A percentile compares a stretch with the other conserved stretches of the same genome.
Conservation (phyloP, 2,888 invertebrate genomes). For the Dynastes maya region DNA sequence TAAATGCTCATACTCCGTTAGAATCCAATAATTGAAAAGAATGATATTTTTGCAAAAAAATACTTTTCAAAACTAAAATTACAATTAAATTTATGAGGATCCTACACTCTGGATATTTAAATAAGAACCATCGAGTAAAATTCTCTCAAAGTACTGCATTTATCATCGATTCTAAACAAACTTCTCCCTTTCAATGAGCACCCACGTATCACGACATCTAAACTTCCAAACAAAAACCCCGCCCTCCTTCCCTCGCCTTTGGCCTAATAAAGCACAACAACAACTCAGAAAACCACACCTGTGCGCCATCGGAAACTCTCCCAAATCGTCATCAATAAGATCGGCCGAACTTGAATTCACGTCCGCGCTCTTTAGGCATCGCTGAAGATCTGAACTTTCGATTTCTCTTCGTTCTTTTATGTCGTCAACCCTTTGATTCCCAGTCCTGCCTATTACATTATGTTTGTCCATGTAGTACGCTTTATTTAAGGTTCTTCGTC, state of each 20-base stretch:
- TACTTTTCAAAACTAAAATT: no score
- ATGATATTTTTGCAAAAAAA: no score
- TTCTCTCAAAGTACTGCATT: no score
- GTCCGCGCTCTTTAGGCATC: neutral
- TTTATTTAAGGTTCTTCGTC: slow-evolving; percentile 2
- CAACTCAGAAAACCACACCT: neutral
- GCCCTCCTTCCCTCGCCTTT: neutral
- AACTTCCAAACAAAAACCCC: neutral
- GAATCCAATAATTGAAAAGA: no score
- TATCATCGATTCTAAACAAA: no score
- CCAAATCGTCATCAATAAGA: slow-evolving; percentile 2
- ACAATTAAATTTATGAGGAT: no score
- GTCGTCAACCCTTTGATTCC: slow-evolving; percentile 8
- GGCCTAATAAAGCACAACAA: neutral
- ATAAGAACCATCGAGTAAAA: no score
- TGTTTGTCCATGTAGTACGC: neutral
- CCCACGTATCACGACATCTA: no score
- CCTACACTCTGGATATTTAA: no score
- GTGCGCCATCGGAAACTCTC: neutral
- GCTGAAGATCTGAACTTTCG: slow-evolving; percentile 24
- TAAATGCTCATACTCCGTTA: no score
- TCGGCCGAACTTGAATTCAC: slow-evolving; percentile 4
- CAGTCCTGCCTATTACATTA: slow-evolving; percentile 5
- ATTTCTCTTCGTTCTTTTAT: slow-evolving; percentile 21
- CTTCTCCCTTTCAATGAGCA: no score